These are phyloP conservation scores for Epiblema foenella DNA, from an alignment of 2,888 invertebrate species.

Conservation along the genomic window DNA sequence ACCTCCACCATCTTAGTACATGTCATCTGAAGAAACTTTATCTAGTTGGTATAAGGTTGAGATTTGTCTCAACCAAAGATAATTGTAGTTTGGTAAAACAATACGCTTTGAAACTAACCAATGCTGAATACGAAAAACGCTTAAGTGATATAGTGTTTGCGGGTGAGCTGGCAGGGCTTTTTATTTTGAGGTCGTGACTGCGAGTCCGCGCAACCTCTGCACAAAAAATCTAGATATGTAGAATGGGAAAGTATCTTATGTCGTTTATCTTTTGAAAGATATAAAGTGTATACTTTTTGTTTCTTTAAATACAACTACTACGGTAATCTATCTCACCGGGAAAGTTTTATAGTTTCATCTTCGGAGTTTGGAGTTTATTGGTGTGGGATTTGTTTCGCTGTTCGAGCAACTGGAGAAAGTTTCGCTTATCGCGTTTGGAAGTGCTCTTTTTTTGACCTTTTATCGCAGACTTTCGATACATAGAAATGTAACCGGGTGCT, in stretches of 20 bases:
- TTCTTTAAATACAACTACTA: constrained; percentile 27
- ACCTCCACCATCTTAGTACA: constrained; percentile 33
- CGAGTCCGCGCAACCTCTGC: not conserved
- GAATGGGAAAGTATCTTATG: not conserved
- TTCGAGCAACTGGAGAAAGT: constrained; percentile 22
- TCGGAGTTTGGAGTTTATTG: constrained; percentile 27
- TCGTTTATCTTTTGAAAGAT: not conserved
- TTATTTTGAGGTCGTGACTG: constrained; percentile 39
- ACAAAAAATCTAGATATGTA: not conserved
- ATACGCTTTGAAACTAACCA: constrained; percentile 53
- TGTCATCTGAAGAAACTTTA: not conserved
- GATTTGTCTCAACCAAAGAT: constrained; percentile 5
- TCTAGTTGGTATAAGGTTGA: constrained; percentile 22
- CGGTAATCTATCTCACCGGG: constrained; percentile 18
- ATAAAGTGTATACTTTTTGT: not conserved
- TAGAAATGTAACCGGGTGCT: too few relatives aligned
- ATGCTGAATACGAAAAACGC: constrained; percentile 60
- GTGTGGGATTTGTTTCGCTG: constrained; percentile 32
- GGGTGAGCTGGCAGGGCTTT: constrained; percentile 33
- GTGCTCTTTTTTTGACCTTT: constrained; percentile 21
- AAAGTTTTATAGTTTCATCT: constrained; percentile 31
- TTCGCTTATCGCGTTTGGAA: constrained; percentile 14
- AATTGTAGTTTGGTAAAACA: constrained; percentile 33
- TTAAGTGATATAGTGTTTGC: constrained; percentile 57
- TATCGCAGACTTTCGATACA: not conserved